Evolutionary conservation across 2,797 vertebrate genomes (phyloP).

Genomic region (Potorous gilbertii): DNA sequence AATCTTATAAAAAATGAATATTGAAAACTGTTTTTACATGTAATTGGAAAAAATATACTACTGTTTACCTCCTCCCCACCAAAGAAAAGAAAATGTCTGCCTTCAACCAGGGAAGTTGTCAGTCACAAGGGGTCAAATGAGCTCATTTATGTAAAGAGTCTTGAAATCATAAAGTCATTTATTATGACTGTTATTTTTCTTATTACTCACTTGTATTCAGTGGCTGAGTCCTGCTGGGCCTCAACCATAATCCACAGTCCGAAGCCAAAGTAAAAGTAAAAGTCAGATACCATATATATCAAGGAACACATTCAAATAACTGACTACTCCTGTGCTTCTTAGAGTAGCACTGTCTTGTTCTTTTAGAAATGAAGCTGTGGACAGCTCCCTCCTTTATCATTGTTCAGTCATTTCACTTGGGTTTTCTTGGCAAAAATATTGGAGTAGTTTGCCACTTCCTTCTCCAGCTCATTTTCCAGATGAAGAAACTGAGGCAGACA

Average conservation of each 20-base stretch:
- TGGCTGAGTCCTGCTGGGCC: not conserved
- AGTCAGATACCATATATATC: not conserved
- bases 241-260: not conserved
- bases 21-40: not conserved
- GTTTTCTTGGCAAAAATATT: not conserved
- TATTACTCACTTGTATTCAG: not conserved
- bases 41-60: not conserved
- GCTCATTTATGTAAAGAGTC: not conserved
- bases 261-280: not conserved
- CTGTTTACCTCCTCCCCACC: not conserved
- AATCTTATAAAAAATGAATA: not conserved
- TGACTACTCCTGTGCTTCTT: not conserved
- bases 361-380: not conserved
- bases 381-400: not conserved
- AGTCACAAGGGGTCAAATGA: not conserved
- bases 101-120: not conserved
- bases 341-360: not conserved
- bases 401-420: not conserved
- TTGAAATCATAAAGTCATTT: not conserved
- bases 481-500: not conserved
- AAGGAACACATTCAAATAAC: not conserved
- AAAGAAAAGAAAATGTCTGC: not conserved
- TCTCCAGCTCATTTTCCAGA: not conserved
- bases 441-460: not conserved
- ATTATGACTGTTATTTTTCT: not conserved